These are phyloP conservation scores for Abscondita cerata DNA, from an alignment of 2,888 invertebrate genomes.

Conservation along the genomic window DNA sequence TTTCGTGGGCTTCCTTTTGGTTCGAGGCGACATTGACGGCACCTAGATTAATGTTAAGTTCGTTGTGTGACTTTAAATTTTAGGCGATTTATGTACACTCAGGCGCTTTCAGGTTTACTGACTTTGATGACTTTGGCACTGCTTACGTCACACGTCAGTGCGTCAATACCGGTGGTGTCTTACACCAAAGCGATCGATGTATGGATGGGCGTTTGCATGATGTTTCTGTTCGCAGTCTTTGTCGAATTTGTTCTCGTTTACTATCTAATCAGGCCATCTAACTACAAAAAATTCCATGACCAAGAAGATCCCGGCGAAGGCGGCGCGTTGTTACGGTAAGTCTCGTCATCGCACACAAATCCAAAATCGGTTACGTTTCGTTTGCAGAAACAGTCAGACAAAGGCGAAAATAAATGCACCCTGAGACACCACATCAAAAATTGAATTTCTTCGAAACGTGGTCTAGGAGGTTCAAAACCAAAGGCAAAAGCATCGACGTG, in stretches of 20 bases:
- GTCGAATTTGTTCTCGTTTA: constrained; percentile 98
- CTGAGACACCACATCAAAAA: constrained; percentile 66
- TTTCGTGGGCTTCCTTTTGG: constrained; percentile 98
- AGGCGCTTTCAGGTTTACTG: constrained; percentile 86
- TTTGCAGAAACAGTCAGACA: constrained; percentile 88
- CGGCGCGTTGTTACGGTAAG: too few relatives aligned
- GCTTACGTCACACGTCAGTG: constrained; percentile 95
- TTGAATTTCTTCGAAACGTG: constrained; percentile 88
- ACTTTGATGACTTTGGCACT: constrained; percentile 98
- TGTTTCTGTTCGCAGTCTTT: constrained; percentile 96
- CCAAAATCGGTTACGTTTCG: background rate
- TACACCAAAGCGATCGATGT: constrained; percentile 99
- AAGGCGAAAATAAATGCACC: constrained; percentile 90
- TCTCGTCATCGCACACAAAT: too few relatives aligned
- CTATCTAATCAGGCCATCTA: constrained; percentile 61
- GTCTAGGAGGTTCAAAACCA: constrained; percentile 93
- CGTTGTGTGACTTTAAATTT: constrained; percentile 38
- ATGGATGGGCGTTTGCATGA: constrained; percentile 96
- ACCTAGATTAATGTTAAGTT: constrained; percentile 90
- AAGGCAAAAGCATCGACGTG: constrained; percentile 95
- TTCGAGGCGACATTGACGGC: constrained; percentile 95
- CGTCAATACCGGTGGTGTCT: constrained; percentile 94
- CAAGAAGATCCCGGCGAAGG: background rate
- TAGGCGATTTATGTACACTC: too few relatives aligned
- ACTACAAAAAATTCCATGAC: background rate